Evolutionary conservation across 2,888 invertebrate species (phyloP), one percentile per base, ranked within the genome.

Genomic region (Andrena hattorfiana): DNA sequence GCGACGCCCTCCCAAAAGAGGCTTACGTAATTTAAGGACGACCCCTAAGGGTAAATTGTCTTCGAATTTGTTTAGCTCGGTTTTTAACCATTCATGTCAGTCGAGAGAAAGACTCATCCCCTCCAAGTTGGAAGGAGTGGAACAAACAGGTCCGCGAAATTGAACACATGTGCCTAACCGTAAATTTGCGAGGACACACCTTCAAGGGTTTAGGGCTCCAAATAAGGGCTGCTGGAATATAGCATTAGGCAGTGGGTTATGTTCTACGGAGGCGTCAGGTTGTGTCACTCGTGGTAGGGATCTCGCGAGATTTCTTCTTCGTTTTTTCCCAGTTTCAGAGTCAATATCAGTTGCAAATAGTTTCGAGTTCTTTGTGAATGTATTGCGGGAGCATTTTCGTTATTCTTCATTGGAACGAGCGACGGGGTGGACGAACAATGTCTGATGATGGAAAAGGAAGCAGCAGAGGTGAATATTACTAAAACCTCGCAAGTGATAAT

Each of bases 171-270:
- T 80, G 74, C 63, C 83, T 74, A 77, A 60, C 69, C 83, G 83
- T 78, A 78, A 83, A 83, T 83, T 83, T 78, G 73, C 68, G 69
- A 74, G 75, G 84, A 71, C 83, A 76, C 83, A 84, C 84, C 84
- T 84, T 84, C 75, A 26, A 83, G 84, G 79, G 83, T 68, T 79
- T 74, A 83, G 71, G 79, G 75, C 28, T 72, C 59, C 26, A 54
- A 83, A 83, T 77, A 82, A 83, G 82, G 77, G 83, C 73, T 83
- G 83, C 64, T 76, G 60, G 82, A 82, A 83, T 77, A 82, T 70
- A 70, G 83, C 62, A 73, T 77, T 77, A 77, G 83, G 51, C 83
- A 82, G 83, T 82, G 72, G 60, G 82, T 73, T 83, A 77, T 73
- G 56, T 67, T 30, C 82, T 16, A 26, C 60, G 73, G 54, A 8